These are phyloP conservation scores for Enteromius viviparus DNA, from an alignment of 2,797 vertebrate species.

Conservation along the genomic window DNA sequence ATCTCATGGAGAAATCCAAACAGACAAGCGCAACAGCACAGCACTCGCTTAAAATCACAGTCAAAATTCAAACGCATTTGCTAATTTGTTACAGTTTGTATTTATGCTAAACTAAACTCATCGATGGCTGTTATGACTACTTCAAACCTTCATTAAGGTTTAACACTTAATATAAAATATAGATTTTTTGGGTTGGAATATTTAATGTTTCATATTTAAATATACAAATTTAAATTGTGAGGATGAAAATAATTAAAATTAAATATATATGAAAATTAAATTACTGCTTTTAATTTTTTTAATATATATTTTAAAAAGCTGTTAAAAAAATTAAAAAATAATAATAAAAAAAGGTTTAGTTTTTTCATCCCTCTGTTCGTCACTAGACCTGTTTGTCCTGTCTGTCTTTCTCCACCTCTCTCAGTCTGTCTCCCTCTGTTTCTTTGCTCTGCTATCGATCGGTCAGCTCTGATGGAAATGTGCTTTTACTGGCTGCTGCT, in stretches of 20 bases:
- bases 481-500: conserved; percentile 56
- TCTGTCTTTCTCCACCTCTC: conserved; percentile 22
- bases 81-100: conserved; percentile 12
- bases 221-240: neutral
- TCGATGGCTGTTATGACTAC: neutral
- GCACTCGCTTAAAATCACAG: neutral
- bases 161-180: neutral
- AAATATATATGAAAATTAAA: neutral
- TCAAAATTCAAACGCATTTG: neutral
- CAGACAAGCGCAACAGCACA: conserved; percentile 14
- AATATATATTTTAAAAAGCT: neutral
- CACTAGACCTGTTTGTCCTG: neutral
- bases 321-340: neutral
- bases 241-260: neutral
- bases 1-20: conserved; percentile 16
- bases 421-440: conserved; percentile 36
- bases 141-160: neutral
- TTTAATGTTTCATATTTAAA: neutral
- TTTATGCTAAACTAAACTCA: neutral
- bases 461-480: conserved; percentile 57
- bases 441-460: conserved; percentile 59
- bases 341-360: neutral
- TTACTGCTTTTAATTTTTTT: neutral
- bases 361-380: neutral
- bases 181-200: neutral